Base-by-base conservation (phyloP, 2,888 invertebrate genomes). In the Phragmatobia fuliginosa region DNA sequence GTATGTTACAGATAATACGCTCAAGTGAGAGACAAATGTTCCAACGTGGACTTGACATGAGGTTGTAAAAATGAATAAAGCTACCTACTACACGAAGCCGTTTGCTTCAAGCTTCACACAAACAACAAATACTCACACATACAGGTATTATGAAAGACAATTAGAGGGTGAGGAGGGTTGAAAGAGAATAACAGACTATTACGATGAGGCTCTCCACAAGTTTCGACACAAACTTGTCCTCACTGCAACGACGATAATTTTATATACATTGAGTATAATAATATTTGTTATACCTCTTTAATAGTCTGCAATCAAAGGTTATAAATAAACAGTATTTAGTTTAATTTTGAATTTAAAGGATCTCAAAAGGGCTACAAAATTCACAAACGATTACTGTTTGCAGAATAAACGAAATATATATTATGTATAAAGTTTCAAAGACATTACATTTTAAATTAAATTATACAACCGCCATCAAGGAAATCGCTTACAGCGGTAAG, bases 41-140 rank as follows among this genome's bases (percentile, higher is more conserved):
- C 83, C 74, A 79, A 89, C 87, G 87, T 91, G 91, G 88, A 86
- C 88, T 88, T 90, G 91, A 91, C 91, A 87, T 75, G 84, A 82
- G 87, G 87, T 81, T 89, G 89, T 90, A 89, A 90, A 90, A 90
- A 90, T 90, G 90, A 90, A 90, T 90, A 90, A 89, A 90, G 86
- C 85, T 85, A 83, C 83, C 82, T 85, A 83, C 83, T 82, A 80
- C 80, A 78, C 77, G 74, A 77, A 71, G 78, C 79, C 64, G 67
- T 73, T 66, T 78, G 72, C 81, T 85, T 85, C 85, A 79, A 83
- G 83, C 83, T 76, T 71, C 74, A 72, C 81, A 79, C 80, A 82
- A 76, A 82, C 77, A 76, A 82, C 77, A 62, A 32, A 72, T 72
- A 72, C 82, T 78, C 80, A 82, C 77, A 83, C 78, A 80, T 75